Evolutionary conservation across 2,797 vertebrate species (phyloP), one percentile per base, ranked within the genome.

Genomic region (Parotocinclus haroldoi): DNA sequence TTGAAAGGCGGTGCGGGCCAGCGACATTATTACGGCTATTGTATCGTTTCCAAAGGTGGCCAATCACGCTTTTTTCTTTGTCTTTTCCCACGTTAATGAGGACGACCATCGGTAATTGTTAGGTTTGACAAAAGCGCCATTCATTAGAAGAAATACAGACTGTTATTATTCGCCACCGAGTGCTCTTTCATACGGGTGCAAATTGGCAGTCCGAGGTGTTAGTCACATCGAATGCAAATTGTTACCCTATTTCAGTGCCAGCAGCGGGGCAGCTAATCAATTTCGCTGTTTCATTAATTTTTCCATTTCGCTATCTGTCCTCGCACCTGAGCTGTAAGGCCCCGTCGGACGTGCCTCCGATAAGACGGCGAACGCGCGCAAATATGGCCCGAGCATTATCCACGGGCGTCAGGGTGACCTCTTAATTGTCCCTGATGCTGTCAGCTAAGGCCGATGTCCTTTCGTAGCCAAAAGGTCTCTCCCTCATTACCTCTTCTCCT

Each of bases 31-130:
- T 71, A 81, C 79, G 81, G 84, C 83, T 82, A 74, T 78, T 79
- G 78, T 78, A 78, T 68, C 78, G 80, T 82, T 85, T 77, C 75
- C 75, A 78, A 74, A 81, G 82, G 82, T 71, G 74, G 72, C 72
- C 76, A 75, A 64, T 80, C 85, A 67, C 61, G 27, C 49, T 49
- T 40, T 50, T 66, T 49, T 40, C 46, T 66, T 62, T 48, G 71
- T 85, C 77, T 77, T 74, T 83, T 83, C 72, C 48, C 49, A 68
- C 79, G 83, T 83, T 84, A 86, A 50, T 72, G 76, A 78, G 76
- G 85, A 78, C 76, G 81, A 82, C 79, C 71, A 58, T 16, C 61
- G 77, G 80, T 77, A 80, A 85, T 85, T 87, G 38, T 50, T 46
- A 54, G 42, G 56, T 42, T 53, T 6, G 16, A 11, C 39, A 39